Evolutionary conservation across 2,113 vertebrate species (phyloP).

Genomic region (Tragelaphus strepsiceros): DNA sequence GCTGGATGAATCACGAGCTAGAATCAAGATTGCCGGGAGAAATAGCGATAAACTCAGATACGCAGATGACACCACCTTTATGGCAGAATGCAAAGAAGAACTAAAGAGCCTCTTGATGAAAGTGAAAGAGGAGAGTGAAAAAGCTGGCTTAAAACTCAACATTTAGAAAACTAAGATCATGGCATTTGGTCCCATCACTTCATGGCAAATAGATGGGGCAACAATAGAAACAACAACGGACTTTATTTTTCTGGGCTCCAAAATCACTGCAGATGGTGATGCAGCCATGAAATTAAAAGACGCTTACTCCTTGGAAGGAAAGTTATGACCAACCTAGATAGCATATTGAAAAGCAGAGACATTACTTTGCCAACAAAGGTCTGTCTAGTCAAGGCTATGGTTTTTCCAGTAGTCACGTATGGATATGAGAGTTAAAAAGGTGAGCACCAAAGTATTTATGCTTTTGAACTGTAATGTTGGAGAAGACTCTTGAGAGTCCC

Average conservation of each 20-base stretch:
- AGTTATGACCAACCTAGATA: not conserved
- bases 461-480: not conserved
- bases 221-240: not conserved
- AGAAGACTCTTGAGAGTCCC: not conserved
- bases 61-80: not conserved
- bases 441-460: not conserved
- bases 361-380: not conserved
- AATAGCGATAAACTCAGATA: not conserved
- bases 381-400: not conserved
- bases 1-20: fast-evolving
- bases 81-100: not conserved
- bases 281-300: not conserved
- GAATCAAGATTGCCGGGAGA: not conserved
- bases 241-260: not conserved
- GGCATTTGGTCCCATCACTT: not conserved
- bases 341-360: not conserved
- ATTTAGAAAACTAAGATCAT: not conserved
- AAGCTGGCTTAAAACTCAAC: not conserved
- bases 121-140: not conserved
- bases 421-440: not conserved
- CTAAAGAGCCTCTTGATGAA: not conserved
- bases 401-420: not conserved
- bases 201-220: not conserved
- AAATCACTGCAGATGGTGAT: not conserved
- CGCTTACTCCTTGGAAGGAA: not conserved